These are phyloP conservation scores for Phragmatobia fuliginosa DNA, from an alignment of 2,888 invertebrate genomes.

Conservation along the genomic window DNA sequence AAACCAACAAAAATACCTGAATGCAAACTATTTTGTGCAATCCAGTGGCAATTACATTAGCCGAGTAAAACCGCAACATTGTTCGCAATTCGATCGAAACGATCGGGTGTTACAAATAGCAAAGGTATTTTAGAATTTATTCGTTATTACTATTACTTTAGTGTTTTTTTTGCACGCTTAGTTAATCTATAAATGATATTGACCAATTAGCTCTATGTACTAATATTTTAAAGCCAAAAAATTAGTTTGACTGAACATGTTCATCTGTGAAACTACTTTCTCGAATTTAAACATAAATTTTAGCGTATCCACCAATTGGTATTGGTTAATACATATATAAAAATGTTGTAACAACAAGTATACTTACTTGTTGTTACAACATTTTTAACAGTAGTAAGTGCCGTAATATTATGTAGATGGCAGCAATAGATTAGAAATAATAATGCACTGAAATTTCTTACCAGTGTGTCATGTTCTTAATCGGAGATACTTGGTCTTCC, in stretches of 20 bases:
- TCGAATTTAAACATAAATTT: too few relatives aligned
- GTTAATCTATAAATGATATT: neutral
- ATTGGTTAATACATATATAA: too few relatives aligned
- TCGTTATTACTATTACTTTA: neutral
- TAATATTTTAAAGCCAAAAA: too few relatives aligned
- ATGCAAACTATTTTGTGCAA: neutral
- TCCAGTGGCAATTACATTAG: neutral
- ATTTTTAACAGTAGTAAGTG: too few relatives aligned
- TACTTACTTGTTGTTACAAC: too few relatives aligned
- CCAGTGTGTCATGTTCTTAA: neutral
- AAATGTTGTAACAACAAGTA: too few relatives aligned
- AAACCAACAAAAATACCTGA: neutral
- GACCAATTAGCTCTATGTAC: neutral
- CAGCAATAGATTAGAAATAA: too few relatives aligned
- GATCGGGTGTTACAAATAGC: neutral
- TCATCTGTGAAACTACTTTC: too few relatives aligned
- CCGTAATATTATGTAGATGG: too few relatives aligned
- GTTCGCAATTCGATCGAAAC: conserved; percentile 2
- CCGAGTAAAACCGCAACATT: conserved; percentile 27
- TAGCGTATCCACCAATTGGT: too few relatives aligned
- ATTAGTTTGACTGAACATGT: too few relatives aligned
- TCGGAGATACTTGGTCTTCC: too few relatives aligned
- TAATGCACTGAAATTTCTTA: neutral
- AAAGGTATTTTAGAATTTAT: neutral
- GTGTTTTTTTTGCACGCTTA: neutral